Evolutionary conservation across 2,888 invertebrate species (phyloP).

Genomic region (Lacanobia wlatinum): DNA sequence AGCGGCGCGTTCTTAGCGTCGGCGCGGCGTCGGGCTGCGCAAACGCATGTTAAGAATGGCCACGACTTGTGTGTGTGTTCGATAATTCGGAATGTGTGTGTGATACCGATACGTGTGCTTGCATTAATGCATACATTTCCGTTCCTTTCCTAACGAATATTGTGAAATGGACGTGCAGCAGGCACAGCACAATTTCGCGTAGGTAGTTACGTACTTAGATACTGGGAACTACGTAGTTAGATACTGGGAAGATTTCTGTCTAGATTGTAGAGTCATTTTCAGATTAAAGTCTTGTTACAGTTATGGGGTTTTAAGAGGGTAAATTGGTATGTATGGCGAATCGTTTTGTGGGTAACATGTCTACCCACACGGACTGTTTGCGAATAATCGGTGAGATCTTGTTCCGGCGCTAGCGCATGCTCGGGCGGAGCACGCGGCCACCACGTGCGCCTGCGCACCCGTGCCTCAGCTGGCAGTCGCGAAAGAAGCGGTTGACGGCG

Average conservation of each 20-base stretch:
- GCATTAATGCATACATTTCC: constrained; percentile 35
- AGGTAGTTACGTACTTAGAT: no score
- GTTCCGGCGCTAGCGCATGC: constrained; percentile 49
- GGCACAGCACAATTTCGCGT: not conserved
- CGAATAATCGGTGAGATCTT: constrained; percentile 37
- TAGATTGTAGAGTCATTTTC: constrained; percentile 1
- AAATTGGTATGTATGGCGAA: constrained; percentile 43
- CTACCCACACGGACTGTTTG: constrained; percentile 20
- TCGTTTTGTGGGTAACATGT: constrained; percentile 31
- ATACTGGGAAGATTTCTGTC: not conserved
- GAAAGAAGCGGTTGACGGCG: not conserved
- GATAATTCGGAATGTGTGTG: not conserved
- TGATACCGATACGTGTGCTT: constrained; percentile 31
- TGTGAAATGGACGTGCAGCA: constrained; percentile 16
- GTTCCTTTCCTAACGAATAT: constrained; percentile 29
- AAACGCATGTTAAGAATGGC: constrained; percentile 15
- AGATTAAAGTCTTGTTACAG: constrained; percentile 10
- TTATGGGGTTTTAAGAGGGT: constrained; percentile 33
- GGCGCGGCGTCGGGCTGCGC: constrained; percentile 11
- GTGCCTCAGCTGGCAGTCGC: not conserved
- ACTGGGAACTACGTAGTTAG: no score
- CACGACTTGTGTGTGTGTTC: constrained; percentile 18
- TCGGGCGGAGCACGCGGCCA: constrained; percentile 53
- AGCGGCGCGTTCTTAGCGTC: constrained; percentile 4
- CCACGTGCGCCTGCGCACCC: constrained; percentile 61